Evolutionary conservation across 2,113 vertebrate species (phyloP).

Genomic region (Corythornis cristatus): DNA sequence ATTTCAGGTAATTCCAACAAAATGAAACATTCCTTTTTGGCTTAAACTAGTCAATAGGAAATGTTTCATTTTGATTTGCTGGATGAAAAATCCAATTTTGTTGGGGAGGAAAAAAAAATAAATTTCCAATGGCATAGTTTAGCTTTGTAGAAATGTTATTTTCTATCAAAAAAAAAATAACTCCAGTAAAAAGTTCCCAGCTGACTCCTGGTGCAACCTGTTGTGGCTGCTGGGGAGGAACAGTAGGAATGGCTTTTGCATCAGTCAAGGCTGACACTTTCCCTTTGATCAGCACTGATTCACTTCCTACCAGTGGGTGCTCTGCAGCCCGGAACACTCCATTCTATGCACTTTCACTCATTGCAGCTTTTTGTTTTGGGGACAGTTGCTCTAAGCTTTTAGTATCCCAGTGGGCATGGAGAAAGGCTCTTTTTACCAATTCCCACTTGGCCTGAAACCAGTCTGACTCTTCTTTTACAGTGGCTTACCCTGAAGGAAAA

Average conservation of each 20-base stretch:
- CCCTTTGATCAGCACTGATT: neutral
- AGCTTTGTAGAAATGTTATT: neutral
- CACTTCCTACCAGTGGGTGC: constrained; percentile 4
- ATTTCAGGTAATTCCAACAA: neutral
- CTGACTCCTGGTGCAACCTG: neutral
- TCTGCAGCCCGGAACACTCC: neutral
- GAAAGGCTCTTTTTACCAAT: neutral
- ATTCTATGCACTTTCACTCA: neutral
- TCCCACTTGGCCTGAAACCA: neutral
- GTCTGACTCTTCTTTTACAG: neutral
- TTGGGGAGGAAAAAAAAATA: rapidly evolving
- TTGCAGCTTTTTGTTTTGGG: neutral
- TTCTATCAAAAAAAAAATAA: neutral
- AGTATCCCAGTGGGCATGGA: constrained; percentile 23
- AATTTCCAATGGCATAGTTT: neutral
- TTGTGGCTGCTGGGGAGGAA: neutral
- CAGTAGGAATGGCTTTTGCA: neutral
- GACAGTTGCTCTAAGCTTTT: neutral
- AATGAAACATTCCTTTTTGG: neutral
- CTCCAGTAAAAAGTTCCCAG: neutral
- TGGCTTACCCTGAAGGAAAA: neutral
- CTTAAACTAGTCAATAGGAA: neutral
- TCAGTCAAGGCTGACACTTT: neutral
- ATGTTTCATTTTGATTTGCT: neutral
- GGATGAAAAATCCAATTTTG: neutral